Evolutionary conservation across 2,888 invertebrate genomes (phyloP).

Genomic region (Steinernema carpocapsae): DNA sequence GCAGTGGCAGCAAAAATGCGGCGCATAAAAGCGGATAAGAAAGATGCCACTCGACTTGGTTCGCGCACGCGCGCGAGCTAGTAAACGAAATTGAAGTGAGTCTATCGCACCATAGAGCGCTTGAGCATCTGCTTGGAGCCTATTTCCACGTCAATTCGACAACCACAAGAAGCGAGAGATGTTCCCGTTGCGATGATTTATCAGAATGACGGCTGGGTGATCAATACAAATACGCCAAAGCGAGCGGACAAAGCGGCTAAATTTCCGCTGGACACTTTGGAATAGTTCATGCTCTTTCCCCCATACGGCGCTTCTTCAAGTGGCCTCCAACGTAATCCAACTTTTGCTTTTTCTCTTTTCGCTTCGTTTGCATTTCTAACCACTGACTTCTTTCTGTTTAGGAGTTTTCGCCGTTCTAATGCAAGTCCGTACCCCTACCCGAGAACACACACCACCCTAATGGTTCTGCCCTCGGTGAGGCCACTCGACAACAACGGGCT

Average conservation of each 20-base stretch:
- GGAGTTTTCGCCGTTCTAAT: slow-evolving; percentile 28
- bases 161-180: no score
- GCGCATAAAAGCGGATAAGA: not conserved
- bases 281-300: slow-evolving; percentile 19
- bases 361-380: no score
- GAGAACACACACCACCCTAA: slow-evolving; percentile 62
- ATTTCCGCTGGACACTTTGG: not conserved
- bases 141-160: slow-evolving; percentile 7
- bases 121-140: not conserved
- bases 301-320: slow-evolving; percentile 28
- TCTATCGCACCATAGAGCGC: not conserved
- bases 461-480: slow-evolving; percentile 58
- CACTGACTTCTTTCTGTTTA: not conserved
- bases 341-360: not conserved
- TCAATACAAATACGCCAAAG: not conserved
- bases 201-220: not conserved
- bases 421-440: slow-evolving; percentile 62
- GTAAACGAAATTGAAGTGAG: not conserved
- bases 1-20: not conserved
- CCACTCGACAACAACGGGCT: not conserved
- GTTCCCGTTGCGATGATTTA: slow-evolving; percentile 29
- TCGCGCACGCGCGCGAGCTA: not conserved
- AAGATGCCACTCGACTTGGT: slow-evolving; percentile 19
- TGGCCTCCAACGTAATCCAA: slow-evolving; percentile 22
- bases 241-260: slow-evolving; percentile 3